Conservation (phyloP, 2,888 invertebrate genomes). For the Apodemia zela region DNA sequence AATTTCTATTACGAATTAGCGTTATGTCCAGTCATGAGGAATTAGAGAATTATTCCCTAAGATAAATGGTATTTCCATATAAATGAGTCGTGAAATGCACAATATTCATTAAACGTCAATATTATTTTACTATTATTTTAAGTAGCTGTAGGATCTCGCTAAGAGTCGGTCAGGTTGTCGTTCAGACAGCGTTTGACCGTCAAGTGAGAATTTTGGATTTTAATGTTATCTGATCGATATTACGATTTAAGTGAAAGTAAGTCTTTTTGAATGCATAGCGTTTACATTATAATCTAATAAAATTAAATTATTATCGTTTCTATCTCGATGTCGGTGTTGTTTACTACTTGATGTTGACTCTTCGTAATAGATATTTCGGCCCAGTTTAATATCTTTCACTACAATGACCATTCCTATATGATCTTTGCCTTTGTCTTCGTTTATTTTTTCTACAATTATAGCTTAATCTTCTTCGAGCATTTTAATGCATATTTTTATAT, state of each 20-base stretch:
- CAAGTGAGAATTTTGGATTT: slow-evolving; percentile 21
- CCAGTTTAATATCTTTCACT: slow-evolving; percentile 28
- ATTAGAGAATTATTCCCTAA: slow-evolving; percentile 17
- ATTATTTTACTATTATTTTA: slow-evolving; percentile 57
- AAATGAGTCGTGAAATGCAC: slow-evolving; percentile 51
- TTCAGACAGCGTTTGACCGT: neutral
- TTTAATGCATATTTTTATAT: slow-evolving; percentile 10
- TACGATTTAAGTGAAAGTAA: slow-evolving; percentile 45
- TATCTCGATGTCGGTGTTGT: slow-evolving; percentile 51
- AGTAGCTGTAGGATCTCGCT: slow-evolving; percentile 50
- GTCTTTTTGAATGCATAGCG: slow-evolving; percentile 48
- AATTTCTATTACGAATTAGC: slow-evolving; percentile 41
- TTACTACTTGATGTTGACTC: slow-evolving; percentile 43
- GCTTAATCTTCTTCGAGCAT: neutral
- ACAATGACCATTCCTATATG: slow-evolving; percentile 23
- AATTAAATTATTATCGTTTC: slow-evolving; percentile 38
- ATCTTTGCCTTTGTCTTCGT: slow-evolving; percentile 18
- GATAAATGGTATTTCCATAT: slow-evolving; percentile 23
- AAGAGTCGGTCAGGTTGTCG: slow-evolving; percentile 55
- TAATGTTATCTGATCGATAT: slow-evolving; percentile 50
- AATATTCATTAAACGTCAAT: slow-evolving; percentile 55
- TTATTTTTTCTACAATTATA: neutral
- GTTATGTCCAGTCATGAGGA: slow-evolving; percentile 50
- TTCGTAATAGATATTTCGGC: slow-evolving; percentile 33
- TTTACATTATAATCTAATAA: slow-evolving; percentile 39